These are phyloP conservation scores for Agrilus biguttatus DNA, from an alignment of 2,888 invertebrate genomes.

Conservation along the genomic window DNA sequence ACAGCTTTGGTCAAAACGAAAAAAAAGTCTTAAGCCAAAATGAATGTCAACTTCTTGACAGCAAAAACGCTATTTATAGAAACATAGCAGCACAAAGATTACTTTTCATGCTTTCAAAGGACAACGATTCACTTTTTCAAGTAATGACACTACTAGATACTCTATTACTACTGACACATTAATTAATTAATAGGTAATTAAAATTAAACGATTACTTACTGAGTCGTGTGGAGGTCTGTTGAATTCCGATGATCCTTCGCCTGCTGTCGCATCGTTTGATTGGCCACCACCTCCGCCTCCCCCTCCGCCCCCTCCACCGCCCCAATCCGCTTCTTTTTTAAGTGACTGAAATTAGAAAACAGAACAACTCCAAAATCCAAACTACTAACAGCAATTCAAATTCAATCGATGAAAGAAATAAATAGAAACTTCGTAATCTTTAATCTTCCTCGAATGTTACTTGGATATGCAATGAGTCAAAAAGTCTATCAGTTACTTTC, in stretches of 20 bases:
- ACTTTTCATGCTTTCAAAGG: conserved; percentile 4
- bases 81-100: conserved; percentile 5
- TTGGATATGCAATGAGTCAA: too few species aligned
- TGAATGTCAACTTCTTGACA: conserved; percentile 93
- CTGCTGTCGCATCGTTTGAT: conserved; percentile 63
- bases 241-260: conserved; percentile 64
- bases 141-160: conserved; percentile 3
- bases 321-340: conserved; percentile 83
- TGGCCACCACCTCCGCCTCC: conserved; percentile 22
- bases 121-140: conserved; percentile 2
- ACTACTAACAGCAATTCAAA: too few species aligned
- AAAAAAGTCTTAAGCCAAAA: conserved; percentile 72
- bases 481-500: too few species aligned
- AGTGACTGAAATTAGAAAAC: conserved; percentile 51
- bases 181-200: conserved; percentile 11
- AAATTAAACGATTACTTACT: conserved; percentile 44
- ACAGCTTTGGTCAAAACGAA: conserved; percentile 26
- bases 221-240: conserved; percentile 65
- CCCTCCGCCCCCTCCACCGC: conserved; percentile 32
- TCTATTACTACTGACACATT: conserved; percentile 13
- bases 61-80: conserved; percentile 25
- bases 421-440: too few species aligned
- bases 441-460: too few species aligned
- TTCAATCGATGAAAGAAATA: too few species aligned
- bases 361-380: not conserved